Conservation (phyloP, 2,113 vertebrate species). For the Python bivittatus region DNA sequence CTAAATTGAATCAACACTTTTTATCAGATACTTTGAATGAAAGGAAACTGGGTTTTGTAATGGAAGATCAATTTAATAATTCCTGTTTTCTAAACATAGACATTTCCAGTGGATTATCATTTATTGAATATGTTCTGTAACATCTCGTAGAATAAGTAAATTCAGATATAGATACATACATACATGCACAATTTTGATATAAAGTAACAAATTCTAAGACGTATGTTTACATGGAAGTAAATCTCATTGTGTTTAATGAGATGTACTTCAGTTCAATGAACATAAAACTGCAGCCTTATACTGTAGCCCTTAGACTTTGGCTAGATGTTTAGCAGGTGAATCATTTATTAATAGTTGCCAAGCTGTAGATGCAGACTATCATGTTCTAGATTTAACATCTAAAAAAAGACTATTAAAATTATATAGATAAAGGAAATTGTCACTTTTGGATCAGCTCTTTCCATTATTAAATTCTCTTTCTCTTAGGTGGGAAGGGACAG, state of each 20-base stretch:
- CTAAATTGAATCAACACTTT: neutral
- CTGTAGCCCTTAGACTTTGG: neutral
- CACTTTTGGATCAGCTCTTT: constrained; percentile 63
- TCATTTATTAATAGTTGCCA: neutral
- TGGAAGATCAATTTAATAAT: neutral
- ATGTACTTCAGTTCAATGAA: neutral
- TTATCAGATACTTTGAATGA: neutral
- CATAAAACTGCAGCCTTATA: neutral
- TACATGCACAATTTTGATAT: neutral
- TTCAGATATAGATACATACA: neutral
- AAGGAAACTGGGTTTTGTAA: neutral
- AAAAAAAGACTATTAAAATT: constrained; percentile 10
- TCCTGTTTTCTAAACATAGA: neutral
- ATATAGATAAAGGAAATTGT: constrained; percentile 29
- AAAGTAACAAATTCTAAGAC: neutral
- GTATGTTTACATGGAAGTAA: constrained; percentile 6
- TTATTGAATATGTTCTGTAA: neutral
- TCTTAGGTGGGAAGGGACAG: constrained; percentile 62
- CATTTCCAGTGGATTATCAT: neutral
- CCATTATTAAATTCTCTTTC: constrained; percentile 63
- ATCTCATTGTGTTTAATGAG: constrained; percentile 1
- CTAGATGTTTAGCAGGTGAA: constrained; percentile 21
- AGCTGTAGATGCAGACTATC: constrained; percentile 4
- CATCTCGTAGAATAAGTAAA: neutral
- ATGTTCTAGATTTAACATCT: constrained; percentile 26